Conservation (phyloP, 2,797 vertebrate species). For the Semaprochilodus insignis region DNA sequence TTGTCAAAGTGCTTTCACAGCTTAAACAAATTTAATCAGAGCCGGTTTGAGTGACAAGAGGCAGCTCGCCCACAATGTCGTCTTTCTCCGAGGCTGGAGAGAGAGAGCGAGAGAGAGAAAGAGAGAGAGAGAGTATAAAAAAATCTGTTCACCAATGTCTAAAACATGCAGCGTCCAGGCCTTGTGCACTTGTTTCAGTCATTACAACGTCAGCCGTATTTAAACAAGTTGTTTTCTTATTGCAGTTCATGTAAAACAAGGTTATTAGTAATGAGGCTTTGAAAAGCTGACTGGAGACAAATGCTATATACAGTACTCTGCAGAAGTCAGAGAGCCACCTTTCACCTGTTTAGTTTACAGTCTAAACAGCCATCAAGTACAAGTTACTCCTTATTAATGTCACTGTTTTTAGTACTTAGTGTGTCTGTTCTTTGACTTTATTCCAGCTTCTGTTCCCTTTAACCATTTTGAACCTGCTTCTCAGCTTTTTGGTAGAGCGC, state of each 20-base stretch:
- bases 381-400: too few species aligned
- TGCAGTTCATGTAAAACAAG: not conserved
- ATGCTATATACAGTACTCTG: too few species aligned
- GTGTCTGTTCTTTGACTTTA: too few species aligned
- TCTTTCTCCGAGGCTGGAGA: not conserved
- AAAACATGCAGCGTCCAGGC: not conserved
- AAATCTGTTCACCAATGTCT: not conserved
- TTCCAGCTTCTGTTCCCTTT: too few species aligned
- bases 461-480: too few species aligned
- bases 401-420: too few species aligned
- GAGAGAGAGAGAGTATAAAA: not conserved
- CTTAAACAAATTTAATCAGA: conserved; percentile 80
- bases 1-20: conserved; percentile 77
- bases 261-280: not conserved
- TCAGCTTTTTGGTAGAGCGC: too few species aligned
- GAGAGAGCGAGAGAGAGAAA: not conserved
- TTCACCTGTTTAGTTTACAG: too few species aligned
- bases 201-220: not conserved
- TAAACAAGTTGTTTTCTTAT: not conserved
- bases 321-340: too few species aligned
- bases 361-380: too few species aligned
- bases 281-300: too few species aligned
- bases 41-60: conserved; percentile 75
- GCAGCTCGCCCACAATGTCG: conserved; percentile 69
- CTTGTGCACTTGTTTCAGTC: not conserved